Evolutionary conservation across 2,888 invertebrate species (phyloP), one percentile per base, ranked within the genome.

Genomic region (Parelbella ahira): DNA sequence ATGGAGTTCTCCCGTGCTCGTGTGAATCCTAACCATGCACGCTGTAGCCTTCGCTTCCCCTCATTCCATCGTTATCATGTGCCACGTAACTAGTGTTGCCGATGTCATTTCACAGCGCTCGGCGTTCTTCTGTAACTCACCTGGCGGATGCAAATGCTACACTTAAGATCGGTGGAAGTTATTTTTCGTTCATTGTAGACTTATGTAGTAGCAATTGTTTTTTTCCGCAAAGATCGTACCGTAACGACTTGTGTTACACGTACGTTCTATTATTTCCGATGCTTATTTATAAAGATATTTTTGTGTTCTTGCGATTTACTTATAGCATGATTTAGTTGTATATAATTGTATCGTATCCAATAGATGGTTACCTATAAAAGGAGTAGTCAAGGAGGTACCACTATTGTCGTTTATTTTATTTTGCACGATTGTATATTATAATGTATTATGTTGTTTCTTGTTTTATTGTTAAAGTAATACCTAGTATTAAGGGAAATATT

Each of bases 1-100:
- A 73, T 66, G 78, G 38, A 61, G 49, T 8, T 47, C 45, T 32
- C 50, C 58, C 37, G 58, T 66, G 58, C 63, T 61, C 54, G 59
- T 60, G 62, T 58, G 58, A 53, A 55, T 54, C 50, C 51, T 48
- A 36, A 28, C 43, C 37, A 36, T 50, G 51, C 50, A 54, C 51
- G 49, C 42, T 38, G 38, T 47, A 45, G 38, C 43, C 37, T 24
- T 11, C 12, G 10, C 13, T 8, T 36, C 27, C 12, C 19, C 15
- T 19, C 11, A 3, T 6, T 7, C 19, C 19, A 27, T 7, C 11
- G 20, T 19, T n/a, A 21, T 37, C 20, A 27, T n/a, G n/a, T n/a
- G n/a, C n/a, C 9, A 13, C 15, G 5, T 11, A 6, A 20, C 10
- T 18, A n/a, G 18, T 18, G 8, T 3, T 7, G 8, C 21, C 23